Evolutionary conservation across 1,140 invertebrate species (phyloP), one percentile per base, ranked within the genome.

Genomic region (Temnothorax nylanderi): DNA sequence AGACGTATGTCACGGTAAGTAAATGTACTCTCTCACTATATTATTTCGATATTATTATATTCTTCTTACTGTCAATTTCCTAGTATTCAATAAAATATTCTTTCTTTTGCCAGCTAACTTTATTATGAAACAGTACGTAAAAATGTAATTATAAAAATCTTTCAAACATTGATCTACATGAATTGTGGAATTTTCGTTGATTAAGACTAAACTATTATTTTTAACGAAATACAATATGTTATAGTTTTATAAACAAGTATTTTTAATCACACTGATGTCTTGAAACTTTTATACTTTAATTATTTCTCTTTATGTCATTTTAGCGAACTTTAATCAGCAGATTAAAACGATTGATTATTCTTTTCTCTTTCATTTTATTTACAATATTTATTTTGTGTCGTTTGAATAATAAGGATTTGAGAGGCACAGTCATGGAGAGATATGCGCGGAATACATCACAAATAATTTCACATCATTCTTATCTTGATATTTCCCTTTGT

Each of bases 1-100:
- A 97, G 91, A 96, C 96, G 60, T 98, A 98, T 92, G 91, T 97
- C 62, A 97, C 97, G 34, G 97, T 98, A 96, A 97, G 96, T 94
- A 47, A 51, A 88, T 49, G 0, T 58, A 16, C 13, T 34, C 8
- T 74, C 18, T 65, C n/a, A 37, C 2, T 2, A 7, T 34, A 41
- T 60, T 67, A 69, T 65, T 65, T 69, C 4, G 54, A 18, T n/a
- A 47, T 56, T 78, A 41, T 41, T 72, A 21, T 10, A 26, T 56
- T 71, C 5, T 71, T 18, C 21, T 37, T 69, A n/a, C 21, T 80
- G 13, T 11, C 3, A 67, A 5, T 77, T 64, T n/a, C 10, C 6
- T 47, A n/a, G 2, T 69, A 2, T n/a, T 44, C 37, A n/a, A 37
- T 65, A 18, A 32, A 65, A 78, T 21, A 64, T 62, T 77, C 16